Conservation (phyloP, 2,888 invertebrate genomes). For the Nomada ruficornis region DNA sequence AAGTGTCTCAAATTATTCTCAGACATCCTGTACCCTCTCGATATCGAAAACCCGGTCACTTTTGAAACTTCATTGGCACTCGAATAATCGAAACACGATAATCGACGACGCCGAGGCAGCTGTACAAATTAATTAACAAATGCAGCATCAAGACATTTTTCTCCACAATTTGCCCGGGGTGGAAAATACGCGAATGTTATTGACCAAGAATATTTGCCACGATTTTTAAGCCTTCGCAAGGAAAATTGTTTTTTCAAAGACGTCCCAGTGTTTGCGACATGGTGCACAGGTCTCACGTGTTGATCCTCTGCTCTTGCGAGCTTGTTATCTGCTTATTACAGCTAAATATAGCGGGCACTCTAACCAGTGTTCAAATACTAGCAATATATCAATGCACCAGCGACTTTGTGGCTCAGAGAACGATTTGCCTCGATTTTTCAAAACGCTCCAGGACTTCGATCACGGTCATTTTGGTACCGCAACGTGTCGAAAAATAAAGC, state of each 20-base stretch:
- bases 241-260: conserved; percentile 14
- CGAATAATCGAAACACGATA: neutral
- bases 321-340: conserved; percentile 66
- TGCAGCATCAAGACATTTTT: neutral
- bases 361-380: conserved; percentile 66
- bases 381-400: conserved; percentile 48
- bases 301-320: conserved; percentile 37
- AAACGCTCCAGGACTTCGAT: neutral
- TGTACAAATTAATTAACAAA: no score
- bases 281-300: conserved; percentile 48
- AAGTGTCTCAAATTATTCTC: neutral
- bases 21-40: neutral
- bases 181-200: neutral
- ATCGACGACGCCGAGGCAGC: neutral
- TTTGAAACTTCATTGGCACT: neutral
- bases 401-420: conserved; percentile 6
- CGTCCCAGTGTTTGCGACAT: conserved; percentile 12
- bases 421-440: neutral
- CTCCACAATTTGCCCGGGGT: no score
- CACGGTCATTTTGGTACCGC: neutral
- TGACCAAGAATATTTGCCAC: neutral
- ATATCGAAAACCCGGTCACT: conserved; percentile 10
- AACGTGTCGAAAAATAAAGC: neutral
- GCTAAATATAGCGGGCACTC: conserved; percentile 71
- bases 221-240: no score